Evolutionary conservation across 2,888 invertebrate genomes (phyloP).

Genomic region (Agonum fuliginosum): DNA sequence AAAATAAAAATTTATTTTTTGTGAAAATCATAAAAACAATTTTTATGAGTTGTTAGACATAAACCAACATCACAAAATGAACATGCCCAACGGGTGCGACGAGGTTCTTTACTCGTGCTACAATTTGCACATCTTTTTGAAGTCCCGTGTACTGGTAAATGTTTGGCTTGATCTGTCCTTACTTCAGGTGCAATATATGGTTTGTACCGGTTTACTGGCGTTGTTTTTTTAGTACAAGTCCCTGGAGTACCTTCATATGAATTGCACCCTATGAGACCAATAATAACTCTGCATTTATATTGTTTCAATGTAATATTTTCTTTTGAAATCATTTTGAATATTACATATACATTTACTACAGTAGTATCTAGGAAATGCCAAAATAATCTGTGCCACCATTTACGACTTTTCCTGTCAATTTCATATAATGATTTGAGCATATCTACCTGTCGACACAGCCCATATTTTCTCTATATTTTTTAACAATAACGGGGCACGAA

Average conservation of each 20-base stretch:
- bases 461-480: conserved; percentile 66
- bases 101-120: background rate
- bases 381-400: conserved; percentile 67
- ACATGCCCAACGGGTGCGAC: background rate
- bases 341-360: conserved; percentile 63
- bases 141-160: conserved; percentile 62
- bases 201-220: conserved; percentile 58
- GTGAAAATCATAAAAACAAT: background rate
- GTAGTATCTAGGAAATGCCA: conserved; percentile 65
- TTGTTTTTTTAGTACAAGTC: background rate
- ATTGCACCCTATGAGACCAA: conserved; percentile 49
- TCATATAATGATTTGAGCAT: conserved; percentile 66
- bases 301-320: conserved; percentile 57
- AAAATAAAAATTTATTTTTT: background rate
- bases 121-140: conserved; percentile 61
- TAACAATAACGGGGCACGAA: conserved; percentile 64
- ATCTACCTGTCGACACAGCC: conserved; percentile 67
- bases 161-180: conserved; percentile 60
- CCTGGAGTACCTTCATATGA: background rate
- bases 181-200: conserved; percentile 60
- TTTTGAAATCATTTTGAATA: conserved; percentile 52
- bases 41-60: background rate
- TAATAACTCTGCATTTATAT: conserved; percentile 60
- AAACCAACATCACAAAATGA: background rate
- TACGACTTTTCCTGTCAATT: conserved; percentile 66